Evolutionary conservation across 2,797 vertebrate genomes (phyloP).

Genomic region (Thalassophryne amazonica): DNA sequence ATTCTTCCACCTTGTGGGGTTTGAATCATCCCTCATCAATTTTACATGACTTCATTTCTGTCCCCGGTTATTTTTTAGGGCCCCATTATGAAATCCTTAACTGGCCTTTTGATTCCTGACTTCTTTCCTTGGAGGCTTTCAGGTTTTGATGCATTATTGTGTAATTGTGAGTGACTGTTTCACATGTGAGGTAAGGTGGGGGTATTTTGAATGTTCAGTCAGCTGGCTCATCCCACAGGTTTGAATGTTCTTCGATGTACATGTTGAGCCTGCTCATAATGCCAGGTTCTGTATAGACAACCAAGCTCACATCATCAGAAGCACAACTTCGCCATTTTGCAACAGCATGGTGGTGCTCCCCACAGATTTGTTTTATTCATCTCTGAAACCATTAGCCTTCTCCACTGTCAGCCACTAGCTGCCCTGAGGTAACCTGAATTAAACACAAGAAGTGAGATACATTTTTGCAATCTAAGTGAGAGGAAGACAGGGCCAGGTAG

Average conservation of each 20-base stretch:
- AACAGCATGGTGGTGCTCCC: background rate
- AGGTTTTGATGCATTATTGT: constrained; percentile 77
- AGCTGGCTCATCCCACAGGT: background rate
- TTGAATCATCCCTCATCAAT: constrained; percentile 76
- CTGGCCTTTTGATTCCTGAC: constrained; percentile 78
- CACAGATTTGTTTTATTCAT: constrained; percentile 24
- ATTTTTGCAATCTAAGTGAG: constrained; percentile 25
- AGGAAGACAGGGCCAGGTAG: background rate
- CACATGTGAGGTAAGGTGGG: constrained; percentile 43
- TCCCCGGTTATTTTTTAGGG: constrained; percentile 77
- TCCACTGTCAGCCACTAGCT: constrained; percentile 11
- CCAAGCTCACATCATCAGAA: constrained; percentile 1
- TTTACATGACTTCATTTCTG: constrained; percentile 75
- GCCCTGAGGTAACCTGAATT: constrained; percentile 20
- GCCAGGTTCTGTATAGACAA: constrained; percentile 2
- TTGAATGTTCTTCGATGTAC: constrained; percentile 21
- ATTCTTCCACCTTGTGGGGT: constrained; percentile 51
- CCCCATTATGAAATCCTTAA: constrained; percentile 77
- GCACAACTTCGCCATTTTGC: background rate
- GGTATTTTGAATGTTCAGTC: constrained; percentile 45
- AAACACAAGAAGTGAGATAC: constrained; percentile 23
- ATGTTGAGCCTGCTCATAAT: constrained; percentile 14
- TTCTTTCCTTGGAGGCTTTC: constrained; percentile 53
- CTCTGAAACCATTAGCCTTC: constrained; percentile 16
- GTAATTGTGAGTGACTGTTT: constrained; percentile 65